Base-by-base conservation (phyloP, 2,888 invertebrate species). In the Meiosimyza platycephala region DNA sequence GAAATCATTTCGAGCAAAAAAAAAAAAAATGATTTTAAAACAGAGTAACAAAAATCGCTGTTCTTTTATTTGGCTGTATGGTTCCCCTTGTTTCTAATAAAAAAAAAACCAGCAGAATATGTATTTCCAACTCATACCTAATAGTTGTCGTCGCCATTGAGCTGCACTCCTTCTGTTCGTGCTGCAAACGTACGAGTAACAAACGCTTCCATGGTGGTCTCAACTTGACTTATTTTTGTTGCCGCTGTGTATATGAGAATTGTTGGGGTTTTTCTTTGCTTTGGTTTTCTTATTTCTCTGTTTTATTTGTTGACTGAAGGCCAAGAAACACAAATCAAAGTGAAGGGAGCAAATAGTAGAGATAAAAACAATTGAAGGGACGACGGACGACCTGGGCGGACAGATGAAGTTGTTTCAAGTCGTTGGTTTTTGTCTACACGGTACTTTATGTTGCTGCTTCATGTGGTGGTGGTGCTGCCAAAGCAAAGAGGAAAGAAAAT, bases 161-260 rank as follows among this genome's bases (percentile, higher is more conserved):
- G 40, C 40, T 40, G 40, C 40, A 40, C 40, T 40, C 9, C 40
- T 9, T 9, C 9, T 40, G 40, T 9, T 9, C 6, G 40, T 40
- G 40, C 9, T 40, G 40, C 40, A 9, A 6, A n/a, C n/a, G 40
- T 40, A 40, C 9, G 9, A 40, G 13, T 22, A n/a, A 47, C 63
- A 68, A 47, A 59, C 51, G 52, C 60, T 6, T 52, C 28, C 33
- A 51, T 60, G 52, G 69, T 70, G 69, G 69, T 70, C 69, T 33
- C 33, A 22, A 70, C 60, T 59, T 69, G 50, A 69, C 33, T 69
- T 50, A 7, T 69, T 22, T 69, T 68, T 28, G 51, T 52, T 65
- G 48, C 13, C 11, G 40, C n/a, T 15, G 15, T 9, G 60, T 47
- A 28, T 28, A 3, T 60, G n/a, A 33, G 64, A 64, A 28, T 65